Conservation (phyloP, 2,888 invertebrate genomes). For the Chelonus formosanus region DNA sequence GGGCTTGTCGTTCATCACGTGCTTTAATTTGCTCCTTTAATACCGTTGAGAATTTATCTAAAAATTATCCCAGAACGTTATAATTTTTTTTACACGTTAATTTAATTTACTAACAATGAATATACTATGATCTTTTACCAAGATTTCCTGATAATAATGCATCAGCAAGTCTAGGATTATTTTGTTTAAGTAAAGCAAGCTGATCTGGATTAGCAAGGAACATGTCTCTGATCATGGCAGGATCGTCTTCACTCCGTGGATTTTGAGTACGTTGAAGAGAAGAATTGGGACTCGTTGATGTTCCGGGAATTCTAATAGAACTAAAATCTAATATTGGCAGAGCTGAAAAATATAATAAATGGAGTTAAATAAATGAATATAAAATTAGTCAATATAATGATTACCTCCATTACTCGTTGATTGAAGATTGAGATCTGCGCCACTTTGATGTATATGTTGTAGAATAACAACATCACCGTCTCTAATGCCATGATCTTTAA, state of each 20-base stretch:
- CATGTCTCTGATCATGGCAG: slow-evolving; percentile 84
- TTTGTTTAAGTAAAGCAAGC: slow-evolving; percentile 87
- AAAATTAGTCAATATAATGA: slow-evolving; percentile 19
- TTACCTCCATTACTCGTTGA: slow-evolving; percentile 52
- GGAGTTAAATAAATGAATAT: not conserved
- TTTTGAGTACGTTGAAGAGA: slow-evolving; percentile 51
- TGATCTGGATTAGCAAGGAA: slow-evolving; percentile 91
- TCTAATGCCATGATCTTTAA: slow-evolving; percentile 83
- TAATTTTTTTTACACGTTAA: no score
- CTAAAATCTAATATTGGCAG: slow-evolving; percentile 83
- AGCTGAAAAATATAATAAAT: slow-evolving; percentile 52
- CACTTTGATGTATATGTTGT: slow-evolving; percentile 72
- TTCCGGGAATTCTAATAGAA: slow-evolving; percentile 80
- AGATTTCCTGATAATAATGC: slow-evolving; percentile 86
- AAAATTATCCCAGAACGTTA: slow-evolving; percentile 46
- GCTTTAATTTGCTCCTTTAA: slow-evolving; percentile 84
- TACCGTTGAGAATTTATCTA: slow-evolving; percentile 82
- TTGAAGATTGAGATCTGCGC: slow-evolving; percentile 39
- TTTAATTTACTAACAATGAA: not conserved
- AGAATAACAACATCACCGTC: slow-evolving; percentile 91
- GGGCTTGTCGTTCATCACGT: slow-evolving; percentile 83
- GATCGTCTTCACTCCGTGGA: slow-evolving; percentile 77
- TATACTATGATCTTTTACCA: slow-evolving; percentile 66
- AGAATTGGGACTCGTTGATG: slow-evolving; percentile 39
- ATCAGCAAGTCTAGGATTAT: slow-evolving; percentile 92